Evolutionary conservation across 2,113 vertebrate species (phyloP).

Genomic region (Choloepus hoffmanni): DNA sequence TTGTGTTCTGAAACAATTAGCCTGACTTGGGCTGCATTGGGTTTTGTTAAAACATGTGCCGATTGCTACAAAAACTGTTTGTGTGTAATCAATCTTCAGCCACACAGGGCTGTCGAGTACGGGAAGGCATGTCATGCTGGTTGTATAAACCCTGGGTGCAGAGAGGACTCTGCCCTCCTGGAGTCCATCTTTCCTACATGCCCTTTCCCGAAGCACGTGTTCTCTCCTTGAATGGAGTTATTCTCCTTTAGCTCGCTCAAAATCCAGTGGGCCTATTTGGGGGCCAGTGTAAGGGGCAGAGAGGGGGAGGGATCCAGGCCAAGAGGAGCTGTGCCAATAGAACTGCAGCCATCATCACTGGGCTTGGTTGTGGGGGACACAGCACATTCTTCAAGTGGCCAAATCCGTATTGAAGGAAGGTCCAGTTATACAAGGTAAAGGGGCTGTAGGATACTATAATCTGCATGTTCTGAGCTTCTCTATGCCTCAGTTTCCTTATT

Average conservation of each 20-base stretch:
- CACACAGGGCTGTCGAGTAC: not conserved
- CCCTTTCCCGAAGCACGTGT: not conserved
- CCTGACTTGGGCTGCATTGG: constrained; percentile 59
- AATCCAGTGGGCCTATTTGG: not conserved
- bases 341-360: accelerated
- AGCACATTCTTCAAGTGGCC: not conserved
- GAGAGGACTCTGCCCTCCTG: not conserved
- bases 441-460: not conserved
- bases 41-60: constrained; percentile 73
- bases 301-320: accelerated
- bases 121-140: not conserved
- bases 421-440: not conserved
- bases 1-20: constrained; percentile 78
- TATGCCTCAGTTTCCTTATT: not conserved
- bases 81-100: constrained; percentile 79
- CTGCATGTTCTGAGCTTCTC: not conserved
- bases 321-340: not conserved
- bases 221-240: not conserved
- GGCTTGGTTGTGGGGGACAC: not conserved
- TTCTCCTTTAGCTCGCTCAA: not conserved
- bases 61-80: constrained; percentile 73
- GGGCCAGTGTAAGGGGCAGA: not conserved
- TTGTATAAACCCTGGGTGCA: not conserved
- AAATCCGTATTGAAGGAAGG: not conserved
- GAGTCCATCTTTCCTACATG: not conserved